Base-by-base conservation (phyloP, 2,113 vertebrate genomes). In the Pongo abelii region DNA sequence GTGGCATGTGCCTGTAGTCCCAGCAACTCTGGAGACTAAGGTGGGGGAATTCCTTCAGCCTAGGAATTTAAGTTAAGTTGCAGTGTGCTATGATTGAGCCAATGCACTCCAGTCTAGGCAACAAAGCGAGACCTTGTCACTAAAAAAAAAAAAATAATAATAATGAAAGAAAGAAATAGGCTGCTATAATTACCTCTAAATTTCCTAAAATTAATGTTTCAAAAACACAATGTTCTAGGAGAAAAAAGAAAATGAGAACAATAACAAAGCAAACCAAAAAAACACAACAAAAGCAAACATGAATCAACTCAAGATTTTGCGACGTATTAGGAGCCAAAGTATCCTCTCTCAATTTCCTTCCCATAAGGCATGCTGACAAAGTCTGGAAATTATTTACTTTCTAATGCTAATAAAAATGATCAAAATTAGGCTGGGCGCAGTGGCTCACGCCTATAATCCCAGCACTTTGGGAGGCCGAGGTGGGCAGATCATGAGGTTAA, bases 261-360 rank as follows among this genome's bases (percentile, higher is more conserved):
- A 84, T 32, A 96, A 91, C 43, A 94, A 96, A 69, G 69, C 70
- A 93, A 93, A 96, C 84, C 43, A 91, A 92, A 96, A 94, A 96
- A 96, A 92, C 40, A 52, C 57, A 84, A 61, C 84, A 89, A 94
- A 94, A 96, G 27, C 18, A 96, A 94, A 84, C 3, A 40, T 85
- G 38, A 96, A 90, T 61, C 84, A 93, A 94, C 25, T 79, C 57
- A 96, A 93, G 89, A 91, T 84, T 95, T 38, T 94, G 59, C 11
- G 17, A 79, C 12, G 57, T 64, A 59, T 91, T 57, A 95, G 61
- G 10, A 97, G 69, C 87, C 84, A 96, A 95, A n/a, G 23, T 30
- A 93, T 70, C 72, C 40, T 94, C 52, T 84, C 38, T 78, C 61
- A 64, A 87, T 96, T 92, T 97, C 94, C 91, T 96, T 97, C 30